phyloP scores from a whole-genome alignment of 2,797 vertebrate genomes.

The Molossus alvarezi region DNA sequence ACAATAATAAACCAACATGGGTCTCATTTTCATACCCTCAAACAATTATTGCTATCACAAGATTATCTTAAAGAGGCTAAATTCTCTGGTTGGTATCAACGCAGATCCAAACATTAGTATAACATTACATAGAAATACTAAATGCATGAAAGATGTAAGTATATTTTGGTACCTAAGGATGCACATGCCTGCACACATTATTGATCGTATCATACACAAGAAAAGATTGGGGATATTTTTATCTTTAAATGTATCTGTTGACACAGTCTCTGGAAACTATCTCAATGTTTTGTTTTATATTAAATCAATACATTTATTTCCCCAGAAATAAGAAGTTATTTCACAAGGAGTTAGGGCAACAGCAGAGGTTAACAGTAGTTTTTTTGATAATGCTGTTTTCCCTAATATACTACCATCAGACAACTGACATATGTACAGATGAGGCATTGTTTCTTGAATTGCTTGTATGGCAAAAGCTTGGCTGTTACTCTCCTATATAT shows the following conservation, averaged over 20 bases:
- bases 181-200: neutral
- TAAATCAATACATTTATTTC: constrained; percentile 2
- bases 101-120: neutral
- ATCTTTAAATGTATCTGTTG: neutral
- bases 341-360: neutral
- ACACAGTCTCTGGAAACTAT: neutral
- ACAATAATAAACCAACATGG: constrained; percentile 51
- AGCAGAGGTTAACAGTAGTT: neutral
- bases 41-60: constrained; percentile 33
- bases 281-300: neutral
- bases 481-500: neutral
- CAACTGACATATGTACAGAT: neutral
- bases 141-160: neutral
- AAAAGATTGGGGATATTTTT: neutral
- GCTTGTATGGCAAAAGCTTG: neutral
- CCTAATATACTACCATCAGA: neutral
- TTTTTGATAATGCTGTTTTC: neutral
- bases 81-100: neutral
- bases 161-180: neutral
- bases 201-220: neutral
- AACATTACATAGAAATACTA: neutral
- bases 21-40: neutral
- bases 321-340: neutral
- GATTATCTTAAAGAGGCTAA: neutral
- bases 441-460: neutral